Conservation (phyloP, 2,797 vertebrate genomes). For the Mormyrops attenuatus region DNA sequence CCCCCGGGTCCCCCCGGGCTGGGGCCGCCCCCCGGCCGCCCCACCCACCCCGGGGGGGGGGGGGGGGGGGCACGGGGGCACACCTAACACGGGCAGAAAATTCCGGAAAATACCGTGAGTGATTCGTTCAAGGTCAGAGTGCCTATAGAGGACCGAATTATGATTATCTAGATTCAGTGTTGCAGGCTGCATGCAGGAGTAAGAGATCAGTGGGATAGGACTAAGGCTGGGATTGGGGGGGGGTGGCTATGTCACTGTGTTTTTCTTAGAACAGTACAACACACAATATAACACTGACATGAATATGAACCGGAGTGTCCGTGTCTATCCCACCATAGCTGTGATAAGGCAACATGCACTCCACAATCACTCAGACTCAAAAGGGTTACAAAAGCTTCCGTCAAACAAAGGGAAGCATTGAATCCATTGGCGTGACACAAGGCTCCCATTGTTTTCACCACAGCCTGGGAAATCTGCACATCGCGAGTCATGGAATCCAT, state of each 20-base stretch:
- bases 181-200: not conserved
- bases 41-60: not conserved
- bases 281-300: not conserved
- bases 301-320: not conserved
- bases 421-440: constrained; percentile 38
- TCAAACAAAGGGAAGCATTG: constrained; percentile 31
- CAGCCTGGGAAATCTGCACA: constrained; percentile 42
- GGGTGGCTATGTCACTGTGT: not conserved
- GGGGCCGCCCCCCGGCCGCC: no score
- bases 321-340: not conserved
- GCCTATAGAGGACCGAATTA: constrained; percentile 43
- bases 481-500: constrained; percentile 43
- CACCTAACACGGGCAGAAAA: constrained; percentile 27
- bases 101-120: constrained; percentile 38
- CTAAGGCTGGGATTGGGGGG: not conserved
- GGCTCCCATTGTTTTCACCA: constrained; percentile 51
- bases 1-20: no score
- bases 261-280: not conserved
- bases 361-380: constrained; percentile 15
- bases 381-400: constrained; percentile 34
- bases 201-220: not conserved
- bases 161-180: constrained; percentile 31
- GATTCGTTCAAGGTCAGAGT: constrained; percentile 44
- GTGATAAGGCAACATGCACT: not conserved
- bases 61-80: constrained; percentile 17